Evolutionary conservation across 2,113 vertebrate genomes (phyloP), one percentile per base, ranked within the genome.

Genomic region (Hyperoodon ampullatus): DNA sequence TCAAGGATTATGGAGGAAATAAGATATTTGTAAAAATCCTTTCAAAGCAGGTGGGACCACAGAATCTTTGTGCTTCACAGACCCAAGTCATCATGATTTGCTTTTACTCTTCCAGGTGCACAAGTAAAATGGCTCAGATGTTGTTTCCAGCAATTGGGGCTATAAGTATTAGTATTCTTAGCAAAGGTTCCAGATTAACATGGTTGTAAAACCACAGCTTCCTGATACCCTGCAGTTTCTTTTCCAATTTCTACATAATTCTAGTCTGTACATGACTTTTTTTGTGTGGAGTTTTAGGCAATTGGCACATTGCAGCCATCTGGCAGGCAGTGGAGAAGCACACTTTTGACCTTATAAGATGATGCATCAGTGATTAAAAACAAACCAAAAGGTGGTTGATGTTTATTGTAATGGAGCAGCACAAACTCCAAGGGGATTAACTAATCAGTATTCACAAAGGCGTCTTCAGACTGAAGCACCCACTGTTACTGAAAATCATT

Each of bases 341-440:
- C 60, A 88, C 44, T 39, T 95, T 53, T 93, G 77, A 96, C 81
- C 72, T 44, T 77, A 16, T 28, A 65, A 75, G 70, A 70, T 13
- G 77, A 94, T 19, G 95, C 50, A n/a, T 93, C 88, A 30, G 65
- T 66, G 70, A 26, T 82, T 86, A 63, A 60, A 85, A 80, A 70
- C 58, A 88, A 96, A 97, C 81, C 24, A 50, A 39, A 88, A 80
- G 11, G 30, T 58, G 21, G 5, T 3, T 87, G 26, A 2, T 65
- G 50, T 87, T 93, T 53, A 39, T 60, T 84, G 63, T 24, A 63
- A 63, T 1, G 23, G 35, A 91, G 50, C 5, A 3, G 58, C 15
- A 5, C 6, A 39, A 58, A 50, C 28, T 42, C 12, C 1, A 35
- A 83, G 50, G n/a, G 28, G 28, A 71, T 86, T 66, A 44, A 13